A percentile compares a stretch with the other conserved stretches of the same genome.
These are phyloP conservation scores for Crenuchus spilurus DNA, from an alignment of 2,797 vertebrate species.

Conservation along the genomic window DNA sequence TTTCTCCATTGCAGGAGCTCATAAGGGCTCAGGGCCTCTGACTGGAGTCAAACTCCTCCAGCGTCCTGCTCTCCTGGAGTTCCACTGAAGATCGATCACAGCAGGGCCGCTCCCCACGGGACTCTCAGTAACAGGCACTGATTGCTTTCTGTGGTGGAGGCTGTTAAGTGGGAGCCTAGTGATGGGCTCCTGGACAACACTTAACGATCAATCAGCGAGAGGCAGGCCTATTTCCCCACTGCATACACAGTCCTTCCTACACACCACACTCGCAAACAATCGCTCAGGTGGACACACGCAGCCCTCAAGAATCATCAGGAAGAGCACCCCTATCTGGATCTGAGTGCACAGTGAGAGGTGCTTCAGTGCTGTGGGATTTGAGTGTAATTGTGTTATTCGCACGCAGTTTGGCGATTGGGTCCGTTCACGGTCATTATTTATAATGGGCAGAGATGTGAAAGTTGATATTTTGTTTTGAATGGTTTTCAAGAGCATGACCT, in stretches of 20 bases:
- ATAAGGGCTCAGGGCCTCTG: constrained; percentile 24
- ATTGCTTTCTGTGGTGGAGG: constrained; percentile 82
- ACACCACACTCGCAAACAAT: constrained; percentile 78
- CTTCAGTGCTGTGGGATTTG: constrained; percentile 49
- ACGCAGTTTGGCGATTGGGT: constrained; percentile 64
- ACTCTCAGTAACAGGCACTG: constrained; percentile 82
- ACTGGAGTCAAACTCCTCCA: constrained; percentile 43
- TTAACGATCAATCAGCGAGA: constrained; percentile 82
- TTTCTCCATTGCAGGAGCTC: neutral
- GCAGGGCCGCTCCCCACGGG: constrained; percentile 75
- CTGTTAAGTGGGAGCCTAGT: constrained; percentile 79
- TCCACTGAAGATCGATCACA: constrained; percentile 79
- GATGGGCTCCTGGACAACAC: constrained; percentile 84
- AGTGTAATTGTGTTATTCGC: constrained; percentile 65
- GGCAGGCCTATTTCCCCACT: constrained; percentile 48
- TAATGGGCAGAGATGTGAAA: constrained; percentile 51
- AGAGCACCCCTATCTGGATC: constrained; percentile 57
- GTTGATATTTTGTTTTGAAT: constrained; percentile 57
- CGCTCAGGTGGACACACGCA: constrained; percentile 81
- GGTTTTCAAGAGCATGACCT: constrained; percentile 56
- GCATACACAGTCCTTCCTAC: constrained; percentile 61
- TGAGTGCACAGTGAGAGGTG: constrained; percentile 64
- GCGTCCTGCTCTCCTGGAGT: constrained; percentile 73
- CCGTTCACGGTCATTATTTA: constrained; percentile 55
- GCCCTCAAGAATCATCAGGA: constrained; percentile 75